Percentiles rank a stretch among this genome's conserved stretches.
phyloP scores from a whole-genome alignment of 2,113 vertebrate genomes.

The Clarias magur region DNA sequence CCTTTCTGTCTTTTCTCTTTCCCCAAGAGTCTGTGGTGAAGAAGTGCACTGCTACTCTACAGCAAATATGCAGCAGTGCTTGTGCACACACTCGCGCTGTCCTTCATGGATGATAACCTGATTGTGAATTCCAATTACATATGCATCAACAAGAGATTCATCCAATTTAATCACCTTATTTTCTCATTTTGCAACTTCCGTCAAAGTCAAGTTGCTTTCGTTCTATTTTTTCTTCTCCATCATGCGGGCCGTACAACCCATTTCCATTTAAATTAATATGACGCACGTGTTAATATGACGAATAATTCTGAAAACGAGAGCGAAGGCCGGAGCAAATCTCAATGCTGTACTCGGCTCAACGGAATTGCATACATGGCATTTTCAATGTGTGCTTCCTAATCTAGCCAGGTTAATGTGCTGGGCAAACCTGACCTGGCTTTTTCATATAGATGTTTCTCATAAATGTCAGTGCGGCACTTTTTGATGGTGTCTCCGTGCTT shows the following conservation, averaged over 20 bases:
- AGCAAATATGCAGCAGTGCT: slow-evolving; percentile 44
- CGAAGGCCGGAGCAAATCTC: slow-evolving; percentile 47
- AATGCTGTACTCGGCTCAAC: slow-evolving; percentile 19
- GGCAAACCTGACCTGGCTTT: slow-evolving; percentile 24
- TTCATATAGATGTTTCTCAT: slow-evolving; percentile 18
- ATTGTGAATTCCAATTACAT: slow-evolving; percentile 50
- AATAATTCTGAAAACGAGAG: slow-evolving; percentile 45
- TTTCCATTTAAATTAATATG: slow-evolving; percentile 58
- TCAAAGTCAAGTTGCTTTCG: slow-evolving; percentile 39
- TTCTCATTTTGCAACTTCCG: slow-evolving; percentile 42
- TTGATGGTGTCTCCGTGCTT: neutral
- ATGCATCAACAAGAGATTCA: slow-evolving; percentile 53
- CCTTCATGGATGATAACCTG: slow-evolving; percentile 52
- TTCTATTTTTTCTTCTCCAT: neutral
- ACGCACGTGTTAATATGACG: slow-evolving; percentile 51
- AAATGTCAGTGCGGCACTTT: slow-evolving; percentile 34
- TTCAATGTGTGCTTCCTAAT: slow-evolving; percentile 49
- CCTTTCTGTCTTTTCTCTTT: slow-evolving; percentile 37
- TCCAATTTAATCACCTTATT: slow-evolving; percentile 53
- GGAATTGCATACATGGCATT: slow-evolving; percentile 44
- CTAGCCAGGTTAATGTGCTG: slow-evolving; percentile 45
- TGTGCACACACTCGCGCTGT: slow-evolving; percentile 12
- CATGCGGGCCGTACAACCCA: slow-evolving; percentile 19
- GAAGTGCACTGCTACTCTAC: slow-evolving; percentile 33
- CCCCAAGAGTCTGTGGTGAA: slow-evolving; percentile 25